Conservation (phyloP, 53 echinoderm and acorn worm species). For the Holothuria scabra region DNA sequence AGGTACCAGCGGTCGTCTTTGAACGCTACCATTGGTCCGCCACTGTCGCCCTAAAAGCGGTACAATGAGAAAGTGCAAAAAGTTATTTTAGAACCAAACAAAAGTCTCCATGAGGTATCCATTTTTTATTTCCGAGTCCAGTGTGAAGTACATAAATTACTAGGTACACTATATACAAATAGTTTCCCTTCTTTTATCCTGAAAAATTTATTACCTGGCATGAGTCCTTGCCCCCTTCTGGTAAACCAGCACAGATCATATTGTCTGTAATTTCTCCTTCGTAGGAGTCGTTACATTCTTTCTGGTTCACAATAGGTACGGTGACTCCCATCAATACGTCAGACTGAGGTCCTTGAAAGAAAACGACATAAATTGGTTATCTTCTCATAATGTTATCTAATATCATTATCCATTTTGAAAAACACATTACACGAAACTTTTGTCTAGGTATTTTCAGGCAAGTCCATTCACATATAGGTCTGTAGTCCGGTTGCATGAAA, state of each 20-base stretch:
- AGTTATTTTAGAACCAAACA: not conserved
- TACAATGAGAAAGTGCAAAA: not conserved
- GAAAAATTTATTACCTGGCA: constrained; percentile 59
- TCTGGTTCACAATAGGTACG: constrained; percentile 53
- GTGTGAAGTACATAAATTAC: not conserved
- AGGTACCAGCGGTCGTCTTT: constrained; percentile 64
- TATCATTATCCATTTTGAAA: no score
- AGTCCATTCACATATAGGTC: no score
- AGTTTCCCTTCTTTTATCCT: no score
- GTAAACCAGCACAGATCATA: constrained; percentile 71
- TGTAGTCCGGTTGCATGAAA: no score
- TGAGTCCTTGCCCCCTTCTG: constrained; percentile 65
- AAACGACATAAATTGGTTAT: not conserved
- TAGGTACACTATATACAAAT: not conserved
- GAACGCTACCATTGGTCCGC: constrained; percentile 84
- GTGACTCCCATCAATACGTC: constrained; percentile 53
- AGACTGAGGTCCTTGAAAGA: constrained; percentile 42
- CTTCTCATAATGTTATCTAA: no score
- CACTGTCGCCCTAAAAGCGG: constrained; percentile 87
- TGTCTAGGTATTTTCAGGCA: no score
- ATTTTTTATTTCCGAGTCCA: no score
- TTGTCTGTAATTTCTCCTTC: constrained; percentile 63
- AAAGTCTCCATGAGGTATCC: not conserved
- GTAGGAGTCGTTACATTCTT: constrained; percentile 45
- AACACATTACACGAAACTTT: no score